Conservation (phyloP, 2,113 vertebrate genomes). For the Cyanistes caeruleus region DNA sequence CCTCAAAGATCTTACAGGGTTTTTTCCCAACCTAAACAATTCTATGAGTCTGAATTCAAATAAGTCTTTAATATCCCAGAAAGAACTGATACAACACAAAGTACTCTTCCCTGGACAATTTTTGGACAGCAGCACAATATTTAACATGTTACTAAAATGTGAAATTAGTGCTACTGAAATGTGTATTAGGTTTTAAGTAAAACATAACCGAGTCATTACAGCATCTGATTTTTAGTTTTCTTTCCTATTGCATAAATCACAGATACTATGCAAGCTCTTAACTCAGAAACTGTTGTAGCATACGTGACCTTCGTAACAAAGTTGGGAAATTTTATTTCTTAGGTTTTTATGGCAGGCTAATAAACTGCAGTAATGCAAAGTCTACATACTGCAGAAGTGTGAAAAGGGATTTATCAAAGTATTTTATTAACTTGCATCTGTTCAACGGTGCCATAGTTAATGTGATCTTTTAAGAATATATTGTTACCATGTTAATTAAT, state of each 20-base stretch:
- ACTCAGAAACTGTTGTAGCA: not conserved
- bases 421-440: conserved; percentile 29
- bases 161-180: not conserved
- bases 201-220: not conserved
- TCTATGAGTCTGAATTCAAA: not conserved
- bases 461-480: not conserved
- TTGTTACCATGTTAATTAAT: not conserved
- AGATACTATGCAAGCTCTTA: not conserved
- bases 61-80: not conserved
- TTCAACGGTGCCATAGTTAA: not conserved
- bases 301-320: not conserved
- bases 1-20: not conserved
- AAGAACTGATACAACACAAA: not conserved
- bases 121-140: not conserved
- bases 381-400: not conserved
- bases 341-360: not conserved
- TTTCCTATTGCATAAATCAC: not conserved
- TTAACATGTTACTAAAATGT: not conserved
- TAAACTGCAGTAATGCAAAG: not conserved
- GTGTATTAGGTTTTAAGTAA: not conserved
- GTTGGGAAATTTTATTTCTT: not conserved
- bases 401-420: not conserved
- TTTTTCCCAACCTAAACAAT: not conserved
- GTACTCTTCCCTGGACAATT: not conserved
- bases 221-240: not conserved